Evolutionary conservation across 1,140 invertebrate species (phyloP).

Genomic region (Leguminivora glycinivorella): DNA sequence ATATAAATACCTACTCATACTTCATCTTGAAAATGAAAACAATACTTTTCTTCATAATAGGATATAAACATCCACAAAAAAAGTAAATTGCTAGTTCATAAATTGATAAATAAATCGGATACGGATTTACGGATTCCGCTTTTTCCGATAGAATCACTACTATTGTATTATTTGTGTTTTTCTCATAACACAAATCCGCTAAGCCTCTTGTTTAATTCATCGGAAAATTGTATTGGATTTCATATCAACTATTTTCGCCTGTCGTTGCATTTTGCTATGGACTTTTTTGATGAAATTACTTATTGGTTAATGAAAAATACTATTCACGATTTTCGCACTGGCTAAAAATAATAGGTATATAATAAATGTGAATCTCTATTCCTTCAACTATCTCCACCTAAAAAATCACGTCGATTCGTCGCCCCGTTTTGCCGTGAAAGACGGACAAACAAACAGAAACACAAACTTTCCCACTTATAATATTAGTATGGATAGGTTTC

Average conservation of each 20-base stretch:
- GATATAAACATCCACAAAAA: background rate
- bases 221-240: slow-evolving; percentile 28
- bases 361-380: no score
- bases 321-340: no score
- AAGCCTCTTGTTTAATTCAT: slow-evolving; percentile 24
- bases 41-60: background rate
- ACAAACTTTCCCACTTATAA: no score
- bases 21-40: no score
- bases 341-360: no score
- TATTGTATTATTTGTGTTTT: slow-evolving; percentile 19
- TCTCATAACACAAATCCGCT: slow-evolving; percentile 20
- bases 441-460: no score
- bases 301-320: no score
- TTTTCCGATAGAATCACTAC: slow-evolving; percentile 27
- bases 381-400: no score
- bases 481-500: no score
- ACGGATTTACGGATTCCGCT: background rate
- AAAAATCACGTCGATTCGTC: no score
- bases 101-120: slow-evolving; percentile 18
- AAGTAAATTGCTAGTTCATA: background rate
- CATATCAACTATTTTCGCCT: slow-evolving; percentile 20
- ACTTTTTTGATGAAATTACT: background rate
- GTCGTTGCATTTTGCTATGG: slow-evolving; percentile 4
- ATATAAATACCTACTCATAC: no score
- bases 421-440: no score